Percentiles rank a stretch among this genome's conserved stretches.
These are phyloP conservation scores for Tychaedon coryphoeus DNA, from an alignment of 2,113 vertebrate species.

Conservation along the genomic window DNA sequence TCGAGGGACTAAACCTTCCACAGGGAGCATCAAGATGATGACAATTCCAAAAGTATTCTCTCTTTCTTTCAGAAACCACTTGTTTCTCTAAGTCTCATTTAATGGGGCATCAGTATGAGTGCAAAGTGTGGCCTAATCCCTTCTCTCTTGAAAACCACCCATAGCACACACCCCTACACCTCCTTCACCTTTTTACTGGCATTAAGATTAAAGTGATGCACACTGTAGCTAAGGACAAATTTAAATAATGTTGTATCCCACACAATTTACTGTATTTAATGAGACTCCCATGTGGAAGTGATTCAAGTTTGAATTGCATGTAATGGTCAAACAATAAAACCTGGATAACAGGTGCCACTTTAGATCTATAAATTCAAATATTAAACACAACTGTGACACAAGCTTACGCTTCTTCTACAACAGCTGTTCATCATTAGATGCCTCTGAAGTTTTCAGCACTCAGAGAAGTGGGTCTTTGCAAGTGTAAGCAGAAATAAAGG, in stretches of 20 bases:
- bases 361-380: neutral
- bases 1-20: neutral
- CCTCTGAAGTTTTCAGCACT: neutral
- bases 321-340: neutral
- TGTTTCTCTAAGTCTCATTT: too few species aligned
- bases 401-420: neutral
- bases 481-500: neutral
- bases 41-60: neutral
- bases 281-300: neutral
- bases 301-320: neutral
- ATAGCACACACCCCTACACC: neutral
- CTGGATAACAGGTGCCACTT: neutral
- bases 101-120: too few species aligned
- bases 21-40: neutral
- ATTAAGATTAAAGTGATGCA: neutral
- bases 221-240: neutral
- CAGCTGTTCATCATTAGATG: neutral
- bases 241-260: neutral
- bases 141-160: neutral
- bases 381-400: neutral
- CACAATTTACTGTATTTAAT: neutral
- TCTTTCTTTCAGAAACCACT: neutral
- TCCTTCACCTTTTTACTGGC: neutral
- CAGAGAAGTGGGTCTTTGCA: neutral
- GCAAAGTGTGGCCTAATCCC: neutral